phyloP scores from a whole-genome alignment of 2,888 invertebrate genomes.

The Sicus ferrugineus region DNA sequence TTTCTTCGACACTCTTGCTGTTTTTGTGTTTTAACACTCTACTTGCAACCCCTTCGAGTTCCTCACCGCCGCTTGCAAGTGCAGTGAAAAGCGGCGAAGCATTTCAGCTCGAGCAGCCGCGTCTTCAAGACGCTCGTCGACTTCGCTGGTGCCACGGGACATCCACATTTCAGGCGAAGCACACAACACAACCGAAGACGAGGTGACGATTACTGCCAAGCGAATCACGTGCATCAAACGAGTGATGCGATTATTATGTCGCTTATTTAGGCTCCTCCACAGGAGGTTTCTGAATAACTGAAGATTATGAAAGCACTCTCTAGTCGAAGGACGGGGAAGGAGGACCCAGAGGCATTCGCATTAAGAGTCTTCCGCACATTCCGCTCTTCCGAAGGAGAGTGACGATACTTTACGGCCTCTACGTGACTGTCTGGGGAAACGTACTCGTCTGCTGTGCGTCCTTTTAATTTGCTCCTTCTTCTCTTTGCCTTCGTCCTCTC shows the following conservation, averaged over 20 bases:
- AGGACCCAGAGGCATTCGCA: no score
- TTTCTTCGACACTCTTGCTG: neutral
- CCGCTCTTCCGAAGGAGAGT: neutral
- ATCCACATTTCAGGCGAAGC: neutral
- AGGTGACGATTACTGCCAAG: no score
- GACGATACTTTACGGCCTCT: neutral
- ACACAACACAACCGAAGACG: neutral
- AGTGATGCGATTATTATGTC: neutral
- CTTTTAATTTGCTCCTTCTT: neutral
- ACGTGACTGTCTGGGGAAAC: neutral
- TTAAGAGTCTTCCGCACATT: no score
- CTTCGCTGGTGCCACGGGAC: neutral
- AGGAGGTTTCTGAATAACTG: no score
- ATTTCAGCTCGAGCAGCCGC: slow-evolving; percentile 6
- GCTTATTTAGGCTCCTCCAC: no score
- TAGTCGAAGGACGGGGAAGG: no score
- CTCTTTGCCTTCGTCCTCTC: no score
- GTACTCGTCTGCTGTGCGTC: neutral
- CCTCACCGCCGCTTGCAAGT: no score
- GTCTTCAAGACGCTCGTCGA: neutral
- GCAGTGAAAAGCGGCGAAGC: neutral
- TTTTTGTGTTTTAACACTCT: no score
- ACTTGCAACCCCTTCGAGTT: no score
- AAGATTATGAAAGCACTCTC: no score
- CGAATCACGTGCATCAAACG: neutral